phyloP scores from a whole-genome alignment of 2,797 vertebrate species.

The Serranus cabrilla region DNA sequence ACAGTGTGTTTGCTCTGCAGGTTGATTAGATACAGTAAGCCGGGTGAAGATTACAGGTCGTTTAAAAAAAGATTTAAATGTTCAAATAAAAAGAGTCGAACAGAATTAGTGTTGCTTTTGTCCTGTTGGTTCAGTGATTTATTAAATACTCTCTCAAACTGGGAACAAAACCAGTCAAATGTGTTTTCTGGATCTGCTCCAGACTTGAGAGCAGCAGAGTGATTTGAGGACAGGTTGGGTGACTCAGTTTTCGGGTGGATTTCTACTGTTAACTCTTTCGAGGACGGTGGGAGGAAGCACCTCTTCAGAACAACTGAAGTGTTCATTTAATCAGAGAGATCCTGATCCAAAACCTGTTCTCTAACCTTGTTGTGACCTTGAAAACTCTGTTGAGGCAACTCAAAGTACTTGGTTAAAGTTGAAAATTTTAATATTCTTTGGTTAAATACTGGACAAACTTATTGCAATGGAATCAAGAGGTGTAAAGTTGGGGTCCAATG shows the following conservation, averaged over 20 bases:
- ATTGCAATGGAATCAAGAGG: too few relatives aligned
- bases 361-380: neutral
- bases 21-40: constrained; percentile 53
- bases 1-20: constrained; percentile 65
- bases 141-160: constrained; percentile 29
- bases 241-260: constrained; percentile 43
- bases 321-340: neutral
- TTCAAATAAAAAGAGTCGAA: constrained; percentile 40
- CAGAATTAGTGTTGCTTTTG: constrained; percentile 30
- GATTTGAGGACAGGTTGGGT: constrained; percentile 34
- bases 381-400: neutral
- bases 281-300: neutral
- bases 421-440: neutral
- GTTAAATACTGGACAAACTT: neutral
- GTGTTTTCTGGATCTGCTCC: constrained; percentile 36
- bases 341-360: neutral
- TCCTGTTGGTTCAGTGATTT: constrained; percentile 37
- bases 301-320: neutral
- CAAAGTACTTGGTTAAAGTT: neutral
- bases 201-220: constrained; percentile 27
- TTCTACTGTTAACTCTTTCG: constrained; percentile 28
- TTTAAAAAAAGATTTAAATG: constrained; percentile 40
- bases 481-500: too few relatives aligned
- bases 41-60: constrained; percentile 29
- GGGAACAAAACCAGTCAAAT: constrained; percentile 42